Evolutionary conservation across 2,888 invertebrate genomes (phyloP), one percentile per base, ranked within the genome.

Genomic region (Hetaerina titia): DNA sequence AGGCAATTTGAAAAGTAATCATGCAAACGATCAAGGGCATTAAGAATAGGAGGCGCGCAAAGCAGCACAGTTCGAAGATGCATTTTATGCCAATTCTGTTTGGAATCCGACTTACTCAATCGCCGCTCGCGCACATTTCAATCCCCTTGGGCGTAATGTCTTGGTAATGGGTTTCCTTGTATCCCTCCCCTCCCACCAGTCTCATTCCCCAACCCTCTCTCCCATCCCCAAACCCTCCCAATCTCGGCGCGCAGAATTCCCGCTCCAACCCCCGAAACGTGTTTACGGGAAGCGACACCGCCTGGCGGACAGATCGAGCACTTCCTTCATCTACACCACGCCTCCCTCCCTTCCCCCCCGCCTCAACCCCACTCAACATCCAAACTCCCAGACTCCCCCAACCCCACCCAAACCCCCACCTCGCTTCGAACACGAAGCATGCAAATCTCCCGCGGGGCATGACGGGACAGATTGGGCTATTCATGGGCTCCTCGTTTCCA

Each of bases 381-480:
- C 45, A 45, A 45, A 45, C 45, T 45, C 45, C 45, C 45, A 45
- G 45, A 45, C 45, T 25, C 74, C 74, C 74, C n/a, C 45, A 8
- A 7, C 74, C 74, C 74, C 74, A n/a, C 13, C 74, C 25, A n/a
- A n/a, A 9, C 9, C n/a, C n/a, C 74, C 25, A n/a, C 69, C 22
- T 69, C 19, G 1, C 69, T 7, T 17, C 19, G 19, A 7, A 22
- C 13, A 7, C 69, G 25, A 8, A 74, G n/a, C 74, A 74, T 74
- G n/a, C 74, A 89, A 89, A 89, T 89, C 69, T 45, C 92, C 92
- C 92, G 22, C 92, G 63, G 90, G 92, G 45, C 45, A 56, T 69
- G 64, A 2, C 92, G 69, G 92, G 64, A 92, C 64, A 92, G 92
- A 92, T 92, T 92, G 92, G 92, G 92, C 92, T 92, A 92, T 92